phyloP scores from a whole-genome alignment of 2,113 vertebrate genomes.

The Embiotoca jacksoni region DNA sequence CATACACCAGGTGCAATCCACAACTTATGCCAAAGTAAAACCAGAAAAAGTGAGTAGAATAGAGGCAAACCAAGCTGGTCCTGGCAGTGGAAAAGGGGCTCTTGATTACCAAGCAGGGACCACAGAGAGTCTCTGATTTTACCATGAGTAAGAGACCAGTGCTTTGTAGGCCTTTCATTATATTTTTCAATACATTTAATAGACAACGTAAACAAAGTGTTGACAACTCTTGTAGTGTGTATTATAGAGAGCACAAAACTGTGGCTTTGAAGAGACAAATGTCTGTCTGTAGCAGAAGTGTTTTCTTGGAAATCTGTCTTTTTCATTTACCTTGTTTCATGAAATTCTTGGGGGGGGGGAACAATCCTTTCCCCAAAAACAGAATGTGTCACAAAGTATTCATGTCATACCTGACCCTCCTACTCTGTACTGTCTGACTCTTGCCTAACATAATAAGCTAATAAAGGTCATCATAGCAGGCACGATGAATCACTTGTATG shows the following conservation, averaged over 20 bases:
- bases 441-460: constrained; percentile 22
- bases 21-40: no score
- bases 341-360: neutral
- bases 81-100: no score
- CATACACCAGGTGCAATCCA: no score
- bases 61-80: no score
- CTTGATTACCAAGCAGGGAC: constrained; percentile 14
- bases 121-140: neutral
- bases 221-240: neutral
- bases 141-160: neutral
- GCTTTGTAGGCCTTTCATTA: neutral
- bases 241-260: neutral
- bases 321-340: constrained; percentile 24
- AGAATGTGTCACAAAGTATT: constrained; percentile 15
- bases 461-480: constrained; percentile 52
- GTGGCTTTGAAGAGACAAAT: neutral
- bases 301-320: constrained; percentile 4
- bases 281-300: neutral
- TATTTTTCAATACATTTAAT: constrained; percentile 1
- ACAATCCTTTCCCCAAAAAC: neutral
- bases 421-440: constrained; percentile 21
- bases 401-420: constrained; percentile 17
- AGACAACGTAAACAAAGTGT: neutral
- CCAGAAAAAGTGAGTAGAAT: no score
- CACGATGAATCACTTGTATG: constrained; percentile 39